Percentiles rank a stretch among this genome's conserved stretches.
Evolutionary conservation across 2,797 vertebrate genomes (phyloP).

Genomic region (Etheostoma nigrum): DNA sequence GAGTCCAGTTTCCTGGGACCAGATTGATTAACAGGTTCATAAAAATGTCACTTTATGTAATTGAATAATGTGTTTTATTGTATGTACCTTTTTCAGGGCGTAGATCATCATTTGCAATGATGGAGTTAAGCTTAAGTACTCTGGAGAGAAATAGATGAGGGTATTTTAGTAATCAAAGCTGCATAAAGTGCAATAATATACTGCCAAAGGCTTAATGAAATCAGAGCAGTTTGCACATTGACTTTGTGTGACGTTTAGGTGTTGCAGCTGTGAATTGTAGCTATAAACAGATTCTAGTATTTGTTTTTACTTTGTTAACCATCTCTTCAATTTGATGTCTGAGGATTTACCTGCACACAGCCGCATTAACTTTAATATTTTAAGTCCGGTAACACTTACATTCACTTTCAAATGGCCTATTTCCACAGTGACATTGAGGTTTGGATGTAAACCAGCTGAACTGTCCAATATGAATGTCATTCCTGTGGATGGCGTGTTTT

Average conservation of each 20-base stretch:
- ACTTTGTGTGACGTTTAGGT: background rate
- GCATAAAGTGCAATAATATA: background rate
- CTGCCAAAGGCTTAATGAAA: constrained; percentile 11
- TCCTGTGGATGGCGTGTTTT: background rate
- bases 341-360: no score
- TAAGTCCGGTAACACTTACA: background rate
- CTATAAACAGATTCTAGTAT: background rate
- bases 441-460: constrained; percentile 13
- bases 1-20: constrained; percentile 32
- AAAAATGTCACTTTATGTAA: background rate
- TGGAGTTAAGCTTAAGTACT: background rate
- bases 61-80: background rate
- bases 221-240: background rate
- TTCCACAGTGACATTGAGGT: background rate
- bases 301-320: background rate
- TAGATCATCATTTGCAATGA: background rate
- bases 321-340: background rate
- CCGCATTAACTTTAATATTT: background rate
- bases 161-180: background rate
- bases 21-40: background rate
- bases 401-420: background rate
- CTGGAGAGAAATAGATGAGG: background rate
- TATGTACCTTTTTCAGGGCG: background rate
- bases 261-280: background rate
- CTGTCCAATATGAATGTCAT: background rate